Evolutionary conservation across 2,888 invertebrate species (phyloP), one percentile per base, ranked within the genome.

Genomic region (Mechanitis mazaeus): DNA sequence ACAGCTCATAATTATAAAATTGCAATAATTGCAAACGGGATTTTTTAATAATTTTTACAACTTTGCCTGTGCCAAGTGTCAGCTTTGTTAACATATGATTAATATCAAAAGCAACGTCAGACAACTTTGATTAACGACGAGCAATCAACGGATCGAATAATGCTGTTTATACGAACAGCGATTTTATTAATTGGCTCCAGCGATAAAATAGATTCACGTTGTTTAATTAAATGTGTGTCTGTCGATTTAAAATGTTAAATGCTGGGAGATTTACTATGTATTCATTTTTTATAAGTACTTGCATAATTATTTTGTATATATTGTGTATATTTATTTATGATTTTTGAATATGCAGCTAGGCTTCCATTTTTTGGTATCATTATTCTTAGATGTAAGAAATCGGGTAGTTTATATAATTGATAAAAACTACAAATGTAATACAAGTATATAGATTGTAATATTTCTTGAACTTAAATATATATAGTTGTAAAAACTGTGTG

Each of bases 41-140:
- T 9, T 9, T 9, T 9, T 9, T 42, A 42, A 9, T 42, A 3
- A 42, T 42, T 42, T 9, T 9, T 3, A 7, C 2, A 50, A 31
- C 31, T 11, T 31, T 50, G 28, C 9, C 31, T 50, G 20, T 2
- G 20, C 31, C n/a, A 63, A 64, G 63, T 67, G 67, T 69, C 67
- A 67, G 65, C 64, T 64, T 60, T 59, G 64, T 60, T 65, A 60
- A 63, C 63, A 56, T 71, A 71, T 69, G 70, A 72, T 74, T 71
- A 75, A 72, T 72, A 74, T 70, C 69, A 71, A 72, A 69, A 69
- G 66, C 70, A 69, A 67, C 64, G 66, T 64, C 63, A 72, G 70
- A 71, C 72, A 74, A 73, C 77, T 76, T 80, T 84, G 81, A 85
- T 85, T 83, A 85, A 85, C 81, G 82, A 75, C 72, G 72, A 72